Conservation (phyloP, 64 coral and sea anemone genomes). For the Hydrozoanthus tunicans region DNA sequence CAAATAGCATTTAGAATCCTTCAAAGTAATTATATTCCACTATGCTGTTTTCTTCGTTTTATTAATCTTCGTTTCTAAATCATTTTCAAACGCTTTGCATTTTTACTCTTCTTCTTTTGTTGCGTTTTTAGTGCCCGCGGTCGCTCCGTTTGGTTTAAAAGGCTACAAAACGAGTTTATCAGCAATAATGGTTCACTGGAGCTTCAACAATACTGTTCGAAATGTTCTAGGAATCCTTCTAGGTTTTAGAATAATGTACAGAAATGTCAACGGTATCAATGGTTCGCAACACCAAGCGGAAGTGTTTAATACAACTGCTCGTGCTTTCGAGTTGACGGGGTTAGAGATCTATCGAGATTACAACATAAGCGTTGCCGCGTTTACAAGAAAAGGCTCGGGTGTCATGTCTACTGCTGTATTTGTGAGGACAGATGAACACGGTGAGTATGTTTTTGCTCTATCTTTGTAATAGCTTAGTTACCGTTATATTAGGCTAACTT, state of each 20-base stretch:
- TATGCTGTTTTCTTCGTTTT: not conserved
- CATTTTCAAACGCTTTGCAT: not conserved
- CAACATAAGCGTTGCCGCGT: slow-evolving; percentile 59
- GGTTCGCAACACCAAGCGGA: not conserved
- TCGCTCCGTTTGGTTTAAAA: not conserved
- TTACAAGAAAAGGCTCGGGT: slow-evolving; percentile 39
- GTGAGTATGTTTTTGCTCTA: not conserved
- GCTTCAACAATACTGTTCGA: slow-evolving; percentile 42
- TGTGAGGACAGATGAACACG: slow-evolving; percentile 48
- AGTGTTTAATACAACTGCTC: not conserved
- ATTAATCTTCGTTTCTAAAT: not conserved
- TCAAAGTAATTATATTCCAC: not conserved
- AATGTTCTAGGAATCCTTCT: slow-evolving; percentile 66
- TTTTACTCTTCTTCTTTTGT: not conserved
- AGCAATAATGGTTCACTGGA: not conserved
- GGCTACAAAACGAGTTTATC: not conserved
- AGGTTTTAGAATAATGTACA: slow-evolving; percentile 51
- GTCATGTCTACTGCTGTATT: slow-evolving; percentile 13
- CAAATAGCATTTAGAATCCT: no score
- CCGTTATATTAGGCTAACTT: no score
- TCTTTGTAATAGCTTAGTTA: no score
- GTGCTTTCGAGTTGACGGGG: not conserved
- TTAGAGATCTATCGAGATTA: slow-evolving; percentile 60
- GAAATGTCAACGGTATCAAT: slow-evolving; percentile 8
- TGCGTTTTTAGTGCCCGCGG: not conserved